Percentiles rank a stretch among this genome's conserved stretches.
phyloP scores from a whole-genome alignment of 92 coral and sea anemone genomes.

The Epizoanthus illoricatus region DNA sequence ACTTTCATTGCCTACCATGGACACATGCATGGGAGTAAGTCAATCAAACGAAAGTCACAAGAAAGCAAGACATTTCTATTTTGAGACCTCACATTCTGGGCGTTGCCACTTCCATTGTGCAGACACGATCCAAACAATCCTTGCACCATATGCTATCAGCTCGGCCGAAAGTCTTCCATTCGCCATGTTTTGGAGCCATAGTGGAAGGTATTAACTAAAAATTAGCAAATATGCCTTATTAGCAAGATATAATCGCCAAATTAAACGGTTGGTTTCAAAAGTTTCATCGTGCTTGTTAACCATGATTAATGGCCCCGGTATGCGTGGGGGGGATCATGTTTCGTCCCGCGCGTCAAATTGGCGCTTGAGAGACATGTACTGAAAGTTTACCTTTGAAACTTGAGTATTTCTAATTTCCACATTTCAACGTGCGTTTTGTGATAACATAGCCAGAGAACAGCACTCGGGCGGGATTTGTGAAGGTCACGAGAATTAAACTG shows the following conservation, averaged over 20 bases:
- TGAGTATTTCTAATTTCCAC: constrained; percentile 30
- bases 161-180: background rate
- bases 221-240: constrained; percentile 39
- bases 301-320: constrained; percentile 46
- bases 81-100: constrained; percentile 43
- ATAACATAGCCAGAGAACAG: background rate
- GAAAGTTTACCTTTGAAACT: constrained; percentile 33
- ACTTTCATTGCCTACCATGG: background rate
- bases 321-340: constrained; percentile 22
- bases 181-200: background rate
- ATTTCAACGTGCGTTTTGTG: constrained; percentile 29
- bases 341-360: constrained; percentile 42
- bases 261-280: constrained; percentile 44
- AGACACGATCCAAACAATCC: constrained; percentile 29
- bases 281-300: constrained; percentile 45
- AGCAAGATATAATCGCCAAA: constrained; percentile 42
- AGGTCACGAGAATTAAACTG: constrained; percentile 27
- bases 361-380: constrained; percentile 27
- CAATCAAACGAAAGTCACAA: constrained; percentile 3
- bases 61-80: constrained; percentile 33
- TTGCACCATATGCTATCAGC: constrained; percentile 21
- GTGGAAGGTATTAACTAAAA: constrained; percentile 25
- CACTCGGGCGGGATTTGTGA: constrained; percentile 1
- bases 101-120: constrained; percentile 30
- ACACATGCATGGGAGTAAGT: constrained; percentile 1